A percentile compares a stretch with the other conserved stretches of the same genome.
Evolutionary conservation across 2,797 vertebrate genomes (phyloP).

Genomic region (Lemur catta): DNA sequence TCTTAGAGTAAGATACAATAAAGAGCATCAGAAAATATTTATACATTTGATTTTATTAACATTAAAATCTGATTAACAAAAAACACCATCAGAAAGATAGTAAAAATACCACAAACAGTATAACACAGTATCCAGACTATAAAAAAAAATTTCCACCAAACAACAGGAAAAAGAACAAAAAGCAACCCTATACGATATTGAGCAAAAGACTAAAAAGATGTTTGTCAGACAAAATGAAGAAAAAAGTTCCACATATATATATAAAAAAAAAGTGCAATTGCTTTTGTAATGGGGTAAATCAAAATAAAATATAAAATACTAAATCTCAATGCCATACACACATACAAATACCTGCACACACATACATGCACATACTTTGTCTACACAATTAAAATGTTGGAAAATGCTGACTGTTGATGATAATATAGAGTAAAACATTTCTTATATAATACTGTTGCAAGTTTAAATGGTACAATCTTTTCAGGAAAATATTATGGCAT

Average conservation of each 20-base stretch:
- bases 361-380: not conserved
- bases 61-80: not conserved
- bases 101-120: not conserved
- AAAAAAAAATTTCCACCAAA: not conserved
- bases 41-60: not conserved
- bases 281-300: not conserved
- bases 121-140: not conserved
- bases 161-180: not conserved
- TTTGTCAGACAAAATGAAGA: not conserved
- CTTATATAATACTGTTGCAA: not conserved
- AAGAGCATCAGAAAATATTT: not conserved
- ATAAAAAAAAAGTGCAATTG: not conserved
- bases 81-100: not conserved
- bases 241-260: not conserved
- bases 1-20: not conserved
- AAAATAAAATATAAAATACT: not conserved
- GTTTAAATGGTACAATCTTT: not conserved
- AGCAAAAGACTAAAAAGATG: not conserved
- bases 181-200: not conserved
- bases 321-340: not conserved
- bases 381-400: not conserved
- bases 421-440: not conserved
- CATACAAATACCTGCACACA: not conserved
- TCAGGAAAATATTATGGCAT: not conserved
- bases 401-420: not conserved